Evolutionary conservation across 2,888 invertebrate genomes (phyloP), one percentile per base, ranked within the genome.

Genomic region (Diplolepis rosae): DNA sequence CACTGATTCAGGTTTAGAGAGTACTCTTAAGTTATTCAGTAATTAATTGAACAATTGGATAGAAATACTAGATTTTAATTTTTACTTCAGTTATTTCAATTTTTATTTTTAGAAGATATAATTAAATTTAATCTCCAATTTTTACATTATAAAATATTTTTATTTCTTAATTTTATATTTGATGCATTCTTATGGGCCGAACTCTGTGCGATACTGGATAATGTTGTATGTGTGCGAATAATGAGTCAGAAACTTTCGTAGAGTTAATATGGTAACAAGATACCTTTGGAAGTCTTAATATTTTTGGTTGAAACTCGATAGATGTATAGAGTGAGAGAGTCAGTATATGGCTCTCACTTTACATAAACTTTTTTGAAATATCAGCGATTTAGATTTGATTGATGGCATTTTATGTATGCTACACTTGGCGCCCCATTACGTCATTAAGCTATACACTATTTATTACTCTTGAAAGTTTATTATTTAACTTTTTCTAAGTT

Each of bases 251-350:
- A 61, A 42, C 61, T 61, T 61, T 35, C n/a, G 13, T 22, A 11
- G 30, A 54, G 54, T 54, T 54, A 54, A 18, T 54, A n/a, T 39
- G 35, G 39, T 61, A 42, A 61, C 39, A 61, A 24, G 61, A 61
- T 39, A 39, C 7, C 61, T 39, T 39, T 27, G 39, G 6, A 39
- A 61, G 56, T 61, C 32, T 61, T n/a, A 24, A 61, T 22, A 39
- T 61, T 61, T 61, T 61, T 27, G 39, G 61, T 39, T 39, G n/a
- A 39, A 42, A 61, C 39, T 61, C 24, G 24, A 61, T 22, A n/a
- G 22, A 22, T 39, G 24, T n/a, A 61, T 61, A 61, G 39, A 61
- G 22, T 24, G 61, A 13, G 4, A 27, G 39, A 61, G 35, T 15
- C 39, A 61, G 24, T 27, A 39, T 4, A 24, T 27, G 61, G 61